A percentile compares a stretch with the other conserved stretches of the same genome.
Conservation (phyloP, 2,888 invertebrate genomes). For the Celastrina argiolus region DNA sequence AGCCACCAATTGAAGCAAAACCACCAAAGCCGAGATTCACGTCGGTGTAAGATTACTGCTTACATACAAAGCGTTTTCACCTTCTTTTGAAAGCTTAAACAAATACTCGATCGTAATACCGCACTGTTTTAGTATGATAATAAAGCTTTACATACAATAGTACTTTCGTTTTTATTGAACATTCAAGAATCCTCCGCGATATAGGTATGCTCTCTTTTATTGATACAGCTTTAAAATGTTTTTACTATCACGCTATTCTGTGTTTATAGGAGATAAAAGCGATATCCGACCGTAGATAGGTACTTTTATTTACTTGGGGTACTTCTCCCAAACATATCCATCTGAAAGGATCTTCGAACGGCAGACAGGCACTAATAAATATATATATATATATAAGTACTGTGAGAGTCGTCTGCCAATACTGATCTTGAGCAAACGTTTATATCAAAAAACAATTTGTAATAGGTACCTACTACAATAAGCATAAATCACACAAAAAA, state of each 20-base stretch:
- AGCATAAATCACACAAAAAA: no score
- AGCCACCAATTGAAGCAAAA: neutral
- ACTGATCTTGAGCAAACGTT: neutral
- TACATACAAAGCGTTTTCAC: neutral
- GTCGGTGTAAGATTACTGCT: neutral
- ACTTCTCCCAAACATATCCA: neutral
- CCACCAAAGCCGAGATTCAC: neutral
- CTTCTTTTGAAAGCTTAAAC: neutral
- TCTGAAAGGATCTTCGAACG: neutral
- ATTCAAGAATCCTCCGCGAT: neutral
- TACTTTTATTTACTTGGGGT: neutral
- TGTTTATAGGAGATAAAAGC: neutral
- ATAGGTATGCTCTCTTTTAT: neutral
- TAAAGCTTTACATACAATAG: slow-evolving; percentile 12
- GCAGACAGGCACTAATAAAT: neutral
- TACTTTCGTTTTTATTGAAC: slow-evolving; percentile 6
- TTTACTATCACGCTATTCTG: neutral
- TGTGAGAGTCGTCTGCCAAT: neutral
- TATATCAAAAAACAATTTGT: neutral
- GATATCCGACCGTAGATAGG: neutral
- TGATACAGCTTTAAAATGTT: slow-evolving; percentile 3
- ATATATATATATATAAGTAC: neutral
- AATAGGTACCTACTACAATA: no score
- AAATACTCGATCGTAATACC: neutral
- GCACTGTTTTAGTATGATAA: slow-evolving; percentile 5